Evolutionary conservation across 2,888 invertebrate species (phyloP).

Genomic region (Dynastes tityus): DNA sequence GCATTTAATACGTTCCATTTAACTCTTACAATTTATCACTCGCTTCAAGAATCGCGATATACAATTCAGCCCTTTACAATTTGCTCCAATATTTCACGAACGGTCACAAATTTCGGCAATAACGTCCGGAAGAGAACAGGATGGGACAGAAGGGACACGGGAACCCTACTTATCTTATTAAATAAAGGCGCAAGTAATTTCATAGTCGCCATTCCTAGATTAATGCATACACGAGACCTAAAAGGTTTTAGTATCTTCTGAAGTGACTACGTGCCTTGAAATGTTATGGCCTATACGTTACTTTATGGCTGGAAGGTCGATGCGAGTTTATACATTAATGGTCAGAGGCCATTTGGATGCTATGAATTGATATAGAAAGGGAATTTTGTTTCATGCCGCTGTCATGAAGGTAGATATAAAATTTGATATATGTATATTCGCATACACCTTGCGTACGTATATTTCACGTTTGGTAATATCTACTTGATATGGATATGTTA

Average conservation of each 20-base stretch:
- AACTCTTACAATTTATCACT: constrained; percentile 17
- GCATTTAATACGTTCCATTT: background rate
- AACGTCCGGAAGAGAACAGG: constrained; percentile 41
- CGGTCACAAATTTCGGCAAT: constrained; percentile 42
- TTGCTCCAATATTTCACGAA: constrained; percentile 41
- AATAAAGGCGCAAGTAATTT: constrained; percentile 44
- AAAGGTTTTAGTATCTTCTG: constrained; percentile 47
- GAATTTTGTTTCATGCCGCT: constrained; percentile 36
- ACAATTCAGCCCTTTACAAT: constrained; percentile 29
- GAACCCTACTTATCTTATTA: constrained; percentile 46
- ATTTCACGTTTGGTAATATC: background rate
- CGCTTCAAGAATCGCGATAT: background rate
- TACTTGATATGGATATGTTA: background rate
- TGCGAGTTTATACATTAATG: constrained; percentile 42
- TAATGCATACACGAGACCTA: constrained; percentile 41
- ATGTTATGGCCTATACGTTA: constrained; percentile 37
- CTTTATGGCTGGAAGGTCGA: constrained; percentile 44
- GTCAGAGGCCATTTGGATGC: constrained; percentile 41
- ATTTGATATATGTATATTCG: constrained; percentile 13
- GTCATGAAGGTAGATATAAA: constrained; percentile 30
- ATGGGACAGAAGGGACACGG: constrained; percentile 40
- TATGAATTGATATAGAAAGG: constrained; percentile 43
- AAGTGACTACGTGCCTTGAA: constrained; percentile 48
- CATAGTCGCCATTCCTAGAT: constrained; percentile 47
- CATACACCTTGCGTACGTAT: background rate